These are phyloP conservation scores for Microcebus ravelobensis DNA, from an alignment of 2,113 vertebrate species.

Conservation along the genomic window DNA sequence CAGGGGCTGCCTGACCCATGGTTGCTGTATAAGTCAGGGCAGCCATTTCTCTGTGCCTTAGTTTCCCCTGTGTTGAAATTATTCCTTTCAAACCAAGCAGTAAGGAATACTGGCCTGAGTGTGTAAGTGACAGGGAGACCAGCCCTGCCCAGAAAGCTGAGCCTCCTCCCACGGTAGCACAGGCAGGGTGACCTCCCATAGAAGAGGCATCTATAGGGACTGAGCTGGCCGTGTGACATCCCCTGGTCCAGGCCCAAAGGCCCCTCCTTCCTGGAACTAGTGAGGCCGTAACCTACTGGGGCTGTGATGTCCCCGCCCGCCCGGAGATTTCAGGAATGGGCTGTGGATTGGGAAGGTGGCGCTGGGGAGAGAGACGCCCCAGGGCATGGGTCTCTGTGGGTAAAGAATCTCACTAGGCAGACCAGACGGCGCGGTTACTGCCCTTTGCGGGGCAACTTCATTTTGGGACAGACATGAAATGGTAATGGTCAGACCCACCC, in stretches of 20 bases:
- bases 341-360: neutral
- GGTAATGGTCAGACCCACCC: constrained; percentile 61
- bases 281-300: neutral
- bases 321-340: neutral
- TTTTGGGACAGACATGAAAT: constrained; percentile 70
- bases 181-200: neutral
- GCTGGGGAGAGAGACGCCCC: neutral
- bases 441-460: constrained; percentile 61
- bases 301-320: neutral
- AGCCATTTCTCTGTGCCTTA: neutral
- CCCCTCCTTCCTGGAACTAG: neutral
- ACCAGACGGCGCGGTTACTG: neutral
- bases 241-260: neutral
- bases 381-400: neutral
- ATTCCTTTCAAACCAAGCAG: neutral
- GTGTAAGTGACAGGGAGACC: neutral
- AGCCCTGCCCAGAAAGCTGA: neutral
- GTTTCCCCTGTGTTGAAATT: neutral
- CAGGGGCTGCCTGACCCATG: fast-evolving
- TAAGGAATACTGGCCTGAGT: neutral
- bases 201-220: neutral
- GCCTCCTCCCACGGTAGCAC: neutral
- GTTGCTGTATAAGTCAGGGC: neutral
- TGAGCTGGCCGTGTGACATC: fast-evolving
- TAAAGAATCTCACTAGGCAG: constrained; percentile 50